Evolutionary conservation across 2,888 invertebrate species (phyloP).

Genomic region (Phorcus lineatus): DNA sequence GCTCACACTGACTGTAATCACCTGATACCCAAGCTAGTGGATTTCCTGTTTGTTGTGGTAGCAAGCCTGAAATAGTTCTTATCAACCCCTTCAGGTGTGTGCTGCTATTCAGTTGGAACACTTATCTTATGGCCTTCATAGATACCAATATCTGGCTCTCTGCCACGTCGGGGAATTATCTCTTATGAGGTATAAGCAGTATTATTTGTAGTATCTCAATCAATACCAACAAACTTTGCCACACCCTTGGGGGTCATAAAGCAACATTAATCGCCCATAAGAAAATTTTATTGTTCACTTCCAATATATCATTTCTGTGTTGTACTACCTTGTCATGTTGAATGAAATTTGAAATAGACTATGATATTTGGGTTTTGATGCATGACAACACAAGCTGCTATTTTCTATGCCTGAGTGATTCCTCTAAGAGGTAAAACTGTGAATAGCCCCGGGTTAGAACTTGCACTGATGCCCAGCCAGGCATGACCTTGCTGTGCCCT

Average conservation of each 20-base stretch:
- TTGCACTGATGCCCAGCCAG: neutral
- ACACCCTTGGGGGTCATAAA: neutral
- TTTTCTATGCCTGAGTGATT: neutral
- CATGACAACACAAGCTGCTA: neutral
- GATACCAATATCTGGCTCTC: no score
- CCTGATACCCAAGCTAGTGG: neutral
- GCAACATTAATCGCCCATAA: neutral
- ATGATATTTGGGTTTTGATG: neutral
- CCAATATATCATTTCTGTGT: neutral
- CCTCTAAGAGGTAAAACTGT: neutral
- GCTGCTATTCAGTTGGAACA: neutral
- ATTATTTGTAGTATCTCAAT: no score
- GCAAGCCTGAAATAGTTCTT: neutral
- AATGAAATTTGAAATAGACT: conserved; percentile 2
- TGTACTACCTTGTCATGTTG: neutral
- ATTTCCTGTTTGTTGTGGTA: neutral
- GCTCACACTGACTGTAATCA: neutral
- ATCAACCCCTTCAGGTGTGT: neutral
- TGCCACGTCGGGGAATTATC: no score
- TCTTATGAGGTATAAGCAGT: no score
- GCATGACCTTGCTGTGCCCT: conserved; percentile 5
- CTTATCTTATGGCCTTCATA: no score
- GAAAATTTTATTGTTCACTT: neutral
- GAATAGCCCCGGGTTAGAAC: conserved; percentile 2
- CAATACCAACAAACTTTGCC: neutral